These are phyloP conservation scores for Megaptera novaeangliae DNA, from an alignment of 2,113 vertebrate species.

Conservation along the genomic window DNA sequence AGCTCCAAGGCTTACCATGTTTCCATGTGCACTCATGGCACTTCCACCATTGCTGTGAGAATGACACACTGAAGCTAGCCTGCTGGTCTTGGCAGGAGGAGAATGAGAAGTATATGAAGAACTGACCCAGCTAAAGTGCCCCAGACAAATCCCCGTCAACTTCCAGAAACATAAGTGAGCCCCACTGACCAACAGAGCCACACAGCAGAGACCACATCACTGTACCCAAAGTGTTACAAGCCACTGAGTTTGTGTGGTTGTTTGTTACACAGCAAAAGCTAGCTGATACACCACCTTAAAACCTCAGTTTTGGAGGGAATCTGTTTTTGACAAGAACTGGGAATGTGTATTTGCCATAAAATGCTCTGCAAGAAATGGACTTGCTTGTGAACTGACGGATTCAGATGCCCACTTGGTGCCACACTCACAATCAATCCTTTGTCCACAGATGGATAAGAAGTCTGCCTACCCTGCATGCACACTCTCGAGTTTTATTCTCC, in stretches of 20 bases:
- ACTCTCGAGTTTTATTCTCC: not conserved
- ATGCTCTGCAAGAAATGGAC: not conserved
- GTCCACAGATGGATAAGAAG: not conserved
- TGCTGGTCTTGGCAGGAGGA: not conserved
- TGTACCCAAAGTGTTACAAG: not conserved
- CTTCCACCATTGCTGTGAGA: not conserved
- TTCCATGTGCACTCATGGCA: accelerated
- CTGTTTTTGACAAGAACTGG: not conserved
- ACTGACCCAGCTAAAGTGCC: too few species aligned
- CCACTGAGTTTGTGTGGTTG: not conserved
- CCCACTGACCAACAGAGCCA: not conserved
- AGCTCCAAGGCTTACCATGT: not conserved
- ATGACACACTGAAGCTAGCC: not conserved
- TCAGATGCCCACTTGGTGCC: not conserved
- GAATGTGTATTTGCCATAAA: not conserved
- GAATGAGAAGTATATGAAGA: not conserved
- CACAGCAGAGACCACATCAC: not conserved
- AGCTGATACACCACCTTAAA: not conserved
- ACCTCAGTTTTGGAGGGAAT: not conserved
- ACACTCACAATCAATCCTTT: too few species aligned
- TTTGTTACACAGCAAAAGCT: not conserved
- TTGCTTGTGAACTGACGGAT: not conserved
- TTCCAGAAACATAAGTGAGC: not conserved
- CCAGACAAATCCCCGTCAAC: not conserved
- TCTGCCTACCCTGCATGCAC: not conserved